Evolutionary conservation across 2,888 invertebrate genomes (phyloP), one percentile per base, ranked within the genome.

Genomic region (Megalurothrips usitatus): DNA sequence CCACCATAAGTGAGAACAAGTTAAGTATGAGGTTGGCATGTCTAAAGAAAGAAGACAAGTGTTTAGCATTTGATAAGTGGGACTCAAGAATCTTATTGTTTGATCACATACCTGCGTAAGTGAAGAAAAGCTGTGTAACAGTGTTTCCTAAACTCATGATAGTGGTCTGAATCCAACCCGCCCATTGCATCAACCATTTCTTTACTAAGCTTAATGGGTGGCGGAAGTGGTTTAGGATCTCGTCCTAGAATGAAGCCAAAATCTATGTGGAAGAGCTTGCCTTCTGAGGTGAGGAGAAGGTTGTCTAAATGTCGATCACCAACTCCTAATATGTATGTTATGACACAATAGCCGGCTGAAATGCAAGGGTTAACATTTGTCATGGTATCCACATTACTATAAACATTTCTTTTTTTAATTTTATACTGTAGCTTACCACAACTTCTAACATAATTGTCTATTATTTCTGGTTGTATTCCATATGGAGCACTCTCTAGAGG

Each of bases 111-210:
- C 93, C 96, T 92, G 83, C 99, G 89, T 49, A 99, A 90, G 89
- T 98, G 97, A 83, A 98, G 89, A 89, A 97, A 99, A 0, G 99
- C 96, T 0, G 98, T 98, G 85, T 97, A 98, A 87, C 97, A 98
- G 86, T 95, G 93, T 85, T 96, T 97, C 82, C 94, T 90, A 88
- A 99, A 99, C 87, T 96, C 94, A 85, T 96, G 94, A 88, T 97
- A 99, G 86, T 96, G 94, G 82, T 98, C 98, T 0, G 96, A 93
- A 86, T 93, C 92, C 0, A 94, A 91, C 0, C 97, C 96, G 1
- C 97, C 97, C 96, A 97, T 96, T 0, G 96, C 98, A 86, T 99
- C 98, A 28, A 99, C 97, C 99, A 99, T 99, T 90, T 99, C 99
- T 87, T 95, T 95, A 87, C 97, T 98, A 78, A 99, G 90, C 88